These are phyloP conservation scores for Sericinus montela DNA, from an alignment of 2,888 invertebrate genomes.

Conservation along the genomic window DNA sequence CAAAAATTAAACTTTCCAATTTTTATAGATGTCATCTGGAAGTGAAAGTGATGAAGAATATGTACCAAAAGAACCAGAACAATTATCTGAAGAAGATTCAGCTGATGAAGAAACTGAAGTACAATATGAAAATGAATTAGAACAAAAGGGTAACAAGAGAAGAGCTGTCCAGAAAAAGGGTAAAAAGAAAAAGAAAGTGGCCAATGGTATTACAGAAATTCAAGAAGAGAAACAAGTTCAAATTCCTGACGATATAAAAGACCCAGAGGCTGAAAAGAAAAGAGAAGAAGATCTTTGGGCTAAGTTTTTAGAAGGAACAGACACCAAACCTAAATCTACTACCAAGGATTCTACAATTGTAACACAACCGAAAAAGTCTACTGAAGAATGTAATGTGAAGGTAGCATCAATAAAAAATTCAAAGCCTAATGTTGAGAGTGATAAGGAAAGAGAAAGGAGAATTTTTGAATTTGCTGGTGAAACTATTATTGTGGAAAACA, in stretches of 20 bases:
- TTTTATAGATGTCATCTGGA: conserved; percentile 76
- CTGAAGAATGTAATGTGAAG: neutral
- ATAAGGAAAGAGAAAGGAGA: conserved; percentile 79
- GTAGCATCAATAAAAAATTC: conserved; percentile 16
- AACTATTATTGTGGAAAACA: conserved; percentile 80
- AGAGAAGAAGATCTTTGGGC: conserved; percentile 89
- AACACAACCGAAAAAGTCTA: conserved; percentile 22
- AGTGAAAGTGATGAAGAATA: conserved; percentile 91
- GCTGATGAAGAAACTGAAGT: conserved; percentile 81
- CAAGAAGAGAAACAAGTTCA: conserved; percentile 35
- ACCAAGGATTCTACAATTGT: conserved; percentile 29
- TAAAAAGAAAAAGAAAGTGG: conserved; percentile 48
- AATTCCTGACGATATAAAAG: conserved; percentile 37
- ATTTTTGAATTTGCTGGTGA: conserved; percentile 94
- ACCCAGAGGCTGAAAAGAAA: conserved; percentile 83
- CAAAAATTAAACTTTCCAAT: neutral
- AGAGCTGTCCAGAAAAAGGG: conserved; percentile 41
- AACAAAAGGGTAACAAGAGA: conserved; percentile 53
- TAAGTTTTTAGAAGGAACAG: conserved; percentile 86
- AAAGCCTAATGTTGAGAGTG: conserved; percentile 50
- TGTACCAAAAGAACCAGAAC: conserved; percentile 82
- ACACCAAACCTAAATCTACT: conserved; percentile 52
- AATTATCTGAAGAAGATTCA: conserved; percentile 83
- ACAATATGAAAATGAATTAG: conserved; percentile 73
- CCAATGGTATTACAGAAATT: conserved; percentile 29